These are phyloP conservation scores for Folsomia manolachei DNA, from an alignment of 2,888 invertebrate species.

Conservation along the genomic window DNA sequence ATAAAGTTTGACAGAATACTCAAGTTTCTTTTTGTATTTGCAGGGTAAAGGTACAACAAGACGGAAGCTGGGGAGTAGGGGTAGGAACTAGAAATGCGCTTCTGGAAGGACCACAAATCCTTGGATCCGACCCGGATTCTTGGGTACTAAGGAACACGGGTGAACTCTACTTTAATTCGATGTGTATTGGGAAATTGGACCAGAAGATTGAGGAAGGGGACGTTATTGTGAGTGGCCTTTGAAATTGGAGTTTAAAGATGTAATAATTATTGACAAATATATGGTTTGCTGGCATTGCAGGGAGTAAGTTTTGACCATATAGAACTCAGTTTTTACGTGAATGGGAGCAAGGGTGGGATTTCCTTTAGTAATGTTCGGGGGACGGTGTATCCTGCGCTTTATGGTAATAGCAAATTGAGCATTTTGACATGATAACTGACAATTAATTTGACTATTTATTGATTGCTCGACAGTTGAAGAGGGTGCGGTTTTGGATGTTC, in stretches of 20 bases:
- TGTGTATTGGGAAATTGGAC: slow-evolving; percentile 66
- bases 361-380: slow-evolving; percentile 85
- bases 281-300: slow-evolving; percentile 54
- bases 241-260: background rate
- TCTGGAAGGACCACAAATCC: slow-evolving; percentile 81
- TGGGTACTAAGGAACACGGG: slow-evolving; percentile 94
- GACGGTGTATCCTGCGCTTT: slow-evolving; percentile 85
- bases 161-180: slow-evolving; percentile 76
- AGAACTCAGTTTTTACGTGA: slow-evolving; percentile 89
- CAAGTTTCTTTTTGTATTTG: too few species aligned
- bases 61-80: slow-evolving; percentile 89
- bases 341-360: slow-evolving; percentile 81
- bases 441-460: background rate
- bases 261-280: slow-evolving; percentile 7
- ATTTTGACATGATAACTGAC: too few species aligned
- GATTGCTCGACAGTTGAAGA: slow-evolving; percentile 73
- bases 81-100: slow-evolving; percentile 84
- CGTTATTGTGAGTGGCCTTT: slow-evolving; percentile 63
- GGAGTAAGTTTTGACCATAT: slow-evolving; percentile 95
- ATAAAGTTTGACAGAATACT: too few species aligned
- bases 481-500: slow-evolving; percentile 93
- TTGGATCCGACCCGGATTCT: slow-evolving; percentile 83
- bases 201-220: slow-evolving; percentile 85
- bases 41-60: slow-evolving; percentile 93
- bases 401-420: slow-evolving; percentile 65